Percentiles rank a stretch among this genome's conserved stretches.
phyloP scores from a whole-genome alignment of 2,113 vertebrate species.

The Psittacula cyanocephala region DNA sequence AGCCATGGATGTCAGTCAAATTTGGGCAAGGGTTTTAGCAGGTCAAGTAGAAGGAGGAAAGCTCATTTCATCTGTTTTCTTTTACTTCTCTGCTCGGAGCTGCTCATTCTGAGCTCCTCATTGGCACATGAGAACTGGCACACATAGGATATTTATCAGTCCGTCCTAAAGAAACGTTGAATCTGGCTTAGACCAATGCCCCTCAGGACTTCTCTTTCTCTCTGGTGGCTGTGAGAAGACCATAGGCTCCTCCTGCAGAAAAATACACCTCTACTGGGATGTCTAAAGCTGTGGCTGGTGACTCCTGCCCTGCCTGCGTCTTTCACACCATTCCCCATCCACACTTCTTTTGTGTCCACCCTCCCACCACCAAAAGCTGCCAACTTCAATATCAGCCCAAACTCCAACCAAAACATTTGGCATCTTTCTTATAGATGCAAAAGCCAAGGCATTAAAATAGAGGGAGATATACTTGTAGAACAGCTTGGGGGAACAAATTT shows the following conservation, averaged over 20 bases:
- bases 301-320: not conserved
- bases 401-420: rapidly evolving
- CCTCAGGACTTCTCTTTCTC: not conserved
- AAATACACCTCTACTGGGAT: not conserved
- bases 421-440: not conserved
- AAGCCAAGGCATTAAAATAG: not conserved
- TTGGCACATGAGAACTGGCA: not conserved
- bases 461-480: not conserved
- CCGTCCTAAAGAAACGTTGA: not conserved
- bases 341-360: not conserved
- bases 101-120: not conserved
- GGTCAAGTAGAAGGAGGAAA: not conserved
- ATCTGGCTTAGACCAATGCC: not conserved
- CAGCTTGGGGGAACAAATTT: not conserved
- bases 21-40: not conserved
- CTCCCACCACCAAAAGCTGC: not conserved
- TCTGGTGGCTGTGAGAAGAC: not conserved
- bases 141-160: not conserved
- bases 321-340: not conserved
- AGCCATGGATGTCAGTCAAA: not conserved
- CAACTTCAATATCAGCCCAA: not conserved
- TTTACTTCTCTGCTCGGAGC: not conserved
- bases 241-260: not conserved
- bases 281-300: not conserved
- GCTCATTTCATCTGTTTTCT: not conserved